phyloP scores from a whole-genome alignment of 2,888 invertebrate species.

The Clunio marinus region DNA sequence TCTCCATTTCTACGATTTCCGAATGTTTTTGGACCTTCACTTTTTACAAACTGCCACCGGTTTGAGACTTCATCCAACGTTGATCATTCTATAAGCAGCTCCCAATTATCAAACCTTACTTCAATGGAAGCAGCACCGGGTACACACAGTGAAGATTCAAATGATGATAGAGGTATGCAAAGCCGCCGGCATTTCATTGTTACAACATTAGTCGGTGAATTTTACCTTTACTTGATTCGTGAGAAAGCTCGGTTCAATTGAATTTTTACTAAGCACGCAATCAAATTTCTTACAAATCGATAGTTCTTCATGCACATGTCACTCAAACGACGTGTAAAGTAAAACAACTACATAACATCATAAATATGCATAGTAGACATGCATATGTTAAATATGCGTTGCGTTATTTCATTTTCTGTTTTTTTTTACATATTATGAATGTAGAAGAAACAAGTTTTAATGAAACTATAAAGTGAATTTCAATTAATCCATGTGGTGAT shows the following conservation, averaged over 20 bases:
- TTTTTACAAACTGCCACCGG: neutral
- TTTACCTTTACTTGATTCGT: neutral
- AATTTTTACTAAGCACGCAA: slow-evolving; percentile 8
- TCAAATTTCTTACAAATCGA: slow-evolving; percentile 5
- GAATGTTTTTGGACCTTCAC: neutral
- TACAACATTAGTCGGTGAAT: neutral
- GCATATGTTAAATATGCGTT: too few relatives aligned
- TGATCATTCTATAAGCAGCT: too few relatives aligned
- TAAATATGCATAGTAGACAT: too few relatives aligned
- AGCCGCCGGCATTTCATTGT: slow-evolving; percentile 10
- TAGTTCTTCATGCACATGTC: slow-evolving; percentile 9
- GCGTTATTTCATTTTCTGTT: too few relatives aligned
- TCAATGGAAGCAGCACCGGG: neutral
- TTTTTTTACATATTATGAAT: too few relatives aligned
- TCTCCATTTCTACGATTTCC: neutral
- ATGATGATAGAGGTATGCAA: neutral
- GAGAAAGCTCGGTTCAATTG: slow-evolving; percentile 23
- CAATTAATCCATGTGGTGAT: too few relatives aligned
- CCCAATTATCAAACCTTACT: too few relatives aligned
- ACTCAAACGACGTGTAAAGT: too few relatives aligned
- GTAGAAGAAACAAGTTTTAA: too few relatives aligned
- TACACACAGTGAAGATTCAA: neutral
- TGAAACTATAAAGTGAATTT: too few relatives aligned
- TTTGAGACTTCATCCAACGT: too few relatives aligned
- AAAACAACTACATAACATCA: too few relatives aligned